Conservation (phyloP, 2,888 invertebrate genomes). For the Zelleria hepariella region DNA sequence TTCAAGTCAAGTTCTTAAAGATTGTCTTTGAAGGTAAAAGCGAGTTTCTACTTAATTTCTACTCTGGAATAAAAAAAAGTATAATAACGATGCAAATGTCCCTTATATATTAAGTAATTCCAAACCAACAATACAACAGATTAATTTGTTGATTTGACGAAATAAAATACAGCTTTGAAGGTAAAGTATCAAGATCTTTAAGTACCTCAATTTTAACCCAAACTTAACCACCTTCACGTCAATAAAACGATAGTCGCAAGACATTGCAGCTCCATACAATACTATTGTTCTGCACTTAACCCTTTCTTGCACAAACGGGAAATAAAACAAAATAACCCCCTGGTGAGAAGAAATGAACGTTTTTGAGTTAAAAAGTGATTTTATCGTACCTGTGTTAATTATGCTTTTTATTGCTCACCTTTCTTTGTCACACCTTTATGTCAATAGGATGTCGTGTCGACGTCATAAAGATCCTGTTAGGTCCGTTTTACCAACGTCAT, state of each 20-base stretch:
- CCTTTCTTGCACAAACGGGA: neutral
- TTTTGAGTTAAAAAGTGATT: neutral
- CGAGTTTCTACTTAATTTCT: too few species aligned
- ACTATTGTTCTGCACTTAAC: neutral
- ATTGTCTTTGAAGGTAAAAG: too few species aligned
- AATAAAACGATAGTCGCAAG: constrained; percentile 1
- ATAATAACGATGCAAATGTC: too few species aligned
- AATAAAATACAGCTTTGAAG: too few species aligned
- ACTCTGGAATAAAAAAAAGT: too few species aligned
- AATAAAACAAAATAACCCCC: neutral
- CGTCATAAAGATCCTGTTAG: constrained; percentile 1
- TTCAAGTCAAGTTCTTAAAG: too few species aligned
- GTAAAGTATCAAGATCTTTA: constrained; percentile 23
- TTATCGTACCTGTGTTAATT: constrained; percentile 2
- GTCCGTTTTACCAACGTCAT: too few species aligned
- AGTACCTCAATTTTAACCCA: constrained; percentile 36
- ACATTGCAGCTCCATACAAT: neutral
- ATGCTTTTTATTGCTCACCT: neutral
- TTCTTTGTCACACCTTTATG: neutral
- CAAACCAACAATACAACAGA: too few species aligned
- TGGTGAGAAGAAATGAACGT: neutral
- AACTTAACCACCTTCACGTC: constrained; percentile 34
- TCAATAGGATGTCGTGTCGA: neutral
- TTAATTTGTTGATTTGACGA: too few species aligned
- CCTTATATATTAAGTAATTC: too few species aligned